Evolutionary conservation across 2,113 vertebrate genomes (phyloP).

Genomic region (Eublepharis macularius): DNA sequence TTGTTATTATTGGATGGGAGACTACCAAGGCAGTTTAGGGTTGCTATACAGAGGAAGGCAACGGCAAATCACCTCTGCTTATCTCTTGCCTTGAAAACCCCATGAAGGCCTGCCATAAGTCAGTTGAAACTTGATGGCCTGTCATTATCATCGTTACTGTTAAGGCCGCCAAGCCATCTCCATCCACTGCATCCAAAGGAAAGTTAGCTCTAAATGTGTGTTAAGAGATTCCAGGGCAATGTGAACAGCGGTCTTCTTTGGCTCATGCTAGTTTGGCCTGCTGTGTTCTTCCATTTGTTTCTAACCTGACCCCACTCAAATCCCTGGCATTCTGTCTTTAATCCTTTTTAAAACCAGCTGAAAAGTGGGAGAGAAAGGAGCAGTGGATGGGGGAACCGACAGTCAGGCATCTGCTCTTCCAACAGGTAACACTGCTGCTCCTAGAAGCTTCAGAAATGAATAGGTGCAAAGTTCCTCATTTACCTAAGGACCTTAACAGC

Average conservation of each 20-base stretch:
- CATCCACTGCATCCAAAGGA: not conserved
- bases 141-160: too few species aligned
- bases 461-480: conserved; percentile 43
- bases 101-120: too few species aligned
- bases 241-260: conserved; percentile 34
- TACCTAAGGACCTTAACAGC: conserved; percentile 21
- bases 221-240: conserved; percentile 24
- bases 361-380: conserved; percentile 49
- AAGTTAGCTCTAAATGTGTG: not conserved
- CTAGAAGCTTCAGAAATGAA: conserved; percentile 60
- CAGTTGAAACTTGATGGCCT: too few species aligned
- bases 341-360: conserved; percentile 61
- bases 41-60: too few species aligned
- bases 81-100: too few species aligned
- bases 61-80: too few species aligned
- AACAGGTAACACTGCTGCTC: conserved; percentile 59
- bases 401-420: conserved; percentile 53
- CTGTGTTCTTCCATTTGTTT: conserved; percentile 52
- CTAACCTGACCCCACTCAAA: conserved; percentile 55
- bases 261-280: conserved; percentile 33
- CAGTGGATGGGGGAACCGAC: conserved; percentile 60
- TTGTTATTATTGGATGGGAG: too few species aligned
- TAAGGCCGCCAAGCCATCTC: not conserved
- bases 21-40: too few species aligned
- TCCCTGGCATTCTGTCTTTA: conserved; percentile 47